Evolutionary conservation across 2,113 vertebrate species (phyloP), one percentile per base, ranked within the genome.

Genomic region (Cochlearius cochlearius): DNA sequence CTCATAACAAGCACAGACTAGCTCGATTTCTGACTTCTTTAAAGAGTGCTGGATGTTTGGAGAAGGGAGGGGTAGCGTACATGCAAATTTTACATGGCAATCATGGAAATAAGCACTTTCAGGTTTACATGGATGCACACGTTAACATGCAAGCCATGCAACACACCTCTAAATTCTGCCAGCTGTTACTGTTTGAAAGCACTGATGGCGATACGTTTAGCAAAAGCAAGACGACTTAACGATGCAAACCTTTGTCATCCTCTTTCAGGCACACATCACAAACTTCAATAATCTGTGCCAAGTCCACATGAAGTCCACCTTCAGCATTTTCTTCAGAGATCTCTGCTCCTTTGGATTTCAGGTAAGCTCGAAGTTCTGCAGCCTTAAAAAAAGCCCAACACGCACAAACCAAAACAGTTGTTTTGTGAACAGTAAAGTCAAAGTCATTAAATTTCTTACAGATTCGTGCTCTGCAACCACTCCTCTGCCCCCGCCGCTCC

Each of bases 271-370:
- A 99, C 19, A 99, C 99, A 60, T 99, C 99, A 86, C 99, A 99
- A 5, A 98, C 99, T 97, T 99, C 99, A n/a, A 99, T 99, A 74
- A 99, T 99, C 81, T 99, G 99, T 90, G 99, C 99, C 96, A 99
- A 97, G 96, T 99, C 99, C 45, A 99, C 97, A 62, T 99, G 99
- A 78, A 99, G 99, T 52, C 99, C 99, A 39, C 98, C 99, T 95
- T 99, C 99, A 1, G 99, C 98, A 9, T 99, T 99, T 92, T 99
- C 99, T 95, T 99, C 99, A 5, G 99, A 99, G 95, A 99, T 99
- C 58, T 99, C 99, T 36, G 99, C 99, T 97, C 99, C 99, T 98
- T 99, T 99, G 53, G 98, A 98, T 96, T 99, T 99, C 84, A 99
- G 96, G 94, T 99, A 99, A 85, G 99, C 98, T 90, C 99, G 98